Evolutionary conservation across 92 coral and sea anemone genomes (phyloP).

Genomic region (Paragorgia papillata): DNA sequence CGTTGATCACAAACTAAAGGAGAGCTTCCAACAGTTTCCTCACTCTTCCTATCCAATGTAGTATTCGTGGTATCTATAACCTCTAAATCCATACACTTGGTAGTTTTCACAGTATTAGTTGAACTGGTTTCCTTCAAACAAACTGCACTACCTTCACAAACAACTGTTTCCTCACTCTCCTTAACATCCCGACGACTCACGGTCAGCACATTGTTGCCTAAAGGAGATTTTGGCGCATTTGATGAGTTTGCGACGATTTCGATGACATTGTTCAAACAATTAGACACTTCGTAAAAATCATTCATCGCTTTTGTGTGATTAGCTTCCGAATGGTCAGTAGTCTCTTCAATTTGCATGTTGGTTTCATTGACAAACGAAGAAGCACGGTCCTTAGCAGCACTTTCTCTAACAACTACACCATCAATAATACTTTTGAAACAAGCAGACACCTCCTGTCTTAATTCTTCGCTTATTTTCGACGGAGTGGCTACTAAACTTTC

Average conservation of each 20-base stretch:
- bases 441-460: neutral
- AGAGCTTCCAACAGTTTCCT: too few species aligned
- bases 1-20: too few species aligned
- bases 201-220: neutral
- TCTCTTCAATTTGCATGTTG: neutral
- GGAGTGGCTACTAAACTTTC: neutral
- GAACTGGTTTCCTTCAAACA: too few species aligned
- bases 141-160: too few species aligned
- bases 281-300: neutral
- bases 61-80: too few species aligned
- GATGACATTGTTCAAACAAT: slow-evolving; percentile 5
- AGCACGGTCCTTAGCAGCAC: neutral
- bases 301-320: neutral
- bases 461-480: neutral
- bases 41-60: too few species aligned
- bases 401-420: neutral
- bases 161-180: neutral
- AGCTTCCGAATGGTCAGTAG: neutral
- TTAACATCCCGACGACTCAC: neutral
- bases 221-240: neutral
- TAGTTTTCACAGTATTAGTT: too few species aligned
- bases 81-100: too few species aligned
- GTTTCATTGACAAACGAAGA: neutral
- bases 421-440: neutral
- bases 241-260: neutral